Evolutionary conservation across 37 sponge, comb jelly and placozoan genomes (phyloP).

Genomic region (Geodia barretti): DNA sequence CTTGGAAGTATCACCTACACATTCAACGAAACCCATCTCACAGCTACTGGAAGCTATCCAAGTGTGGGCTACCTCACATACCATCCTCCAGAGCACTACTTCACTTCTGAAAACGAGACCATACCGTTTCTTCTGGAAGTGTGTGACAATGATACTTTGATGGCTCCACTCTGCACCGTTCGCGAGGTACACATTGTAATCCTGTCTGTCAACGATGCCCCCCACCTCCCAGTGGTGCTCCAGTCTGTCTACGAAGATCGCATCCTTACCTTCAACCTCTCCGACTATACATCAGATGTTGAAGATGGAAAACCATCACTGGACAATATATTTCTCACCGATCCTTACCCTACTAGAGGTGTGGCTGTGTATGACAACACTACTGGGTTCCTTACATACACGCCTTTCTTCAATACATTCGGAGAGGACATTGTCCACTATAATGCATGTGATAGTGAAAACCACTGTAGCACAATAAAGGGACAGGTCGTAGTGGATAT

Average conservation of each 20-base stretch:
- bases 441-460: constrained; percentile 71
- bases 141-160: constrained; percentile 73
- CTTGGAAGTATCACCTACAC: constrained; percentile 59
- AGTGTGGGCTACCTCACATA: constrained; percentile 51
- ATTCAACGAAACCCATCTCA: constrained; percentile 13
- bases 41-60: constrained; percentile 20
- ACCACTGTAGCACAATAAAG: constrained; percentile 44
- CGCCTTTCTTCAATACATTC: constrained; percentile 41
- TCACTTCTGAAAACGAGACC: constrained; percentile 26
- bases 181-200: constrained; percentile 53
- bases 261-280: constrained; percentile 43
- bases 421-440: constrained; percentile 72
- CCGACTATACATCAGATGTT: constrained; percentile 61
- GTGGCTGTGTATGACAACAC: constrained; percentile 54
- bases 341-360: constrained; percentile 60
- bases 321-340: constrained; percentile 29
- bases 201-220: constrained; percentile 74
- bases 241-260: constrained; percentile 59
- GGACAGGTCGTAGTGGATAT: constrained; percentile 57
- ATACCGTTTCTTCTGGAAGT: constrained; percentile 58
- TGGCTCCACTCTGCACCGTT: constrained; percentile 45
- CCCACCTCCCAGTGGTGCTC: constrained; percentile 48
- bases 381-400: constrained; percentile 73
- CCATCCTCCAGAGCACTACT: constrained; percentile 47
- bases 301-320: constrained; percentile 71